Conservation (phyloP, 2,797 vertebrate species). For the Argya squamiceps region DNA sequence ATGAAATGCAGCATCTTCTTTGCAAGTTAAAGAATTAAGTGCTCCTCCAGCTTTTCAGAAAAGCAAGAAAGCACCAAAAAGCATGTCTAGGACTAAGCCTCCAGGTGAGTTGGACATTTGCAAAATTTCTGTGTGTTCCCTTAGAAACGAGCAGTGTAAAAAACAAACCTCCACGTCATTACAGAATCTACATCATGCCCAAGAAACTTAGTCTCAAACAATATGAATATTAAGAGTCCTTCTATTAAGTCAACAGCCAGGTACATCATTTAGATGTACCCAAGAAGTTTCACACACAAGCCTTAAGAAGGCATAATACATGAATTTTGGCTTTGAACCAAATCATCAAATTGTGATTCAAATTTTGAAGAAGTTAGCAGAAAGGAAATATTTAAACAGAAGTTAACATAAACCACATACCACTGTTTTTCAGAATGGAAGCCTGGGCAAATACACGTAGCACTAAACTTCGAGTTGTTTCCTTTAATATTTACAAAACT, state of each 20-base stretch:
- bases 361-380: not conserved
- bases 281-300: not conserved
- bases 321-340: not conserved
- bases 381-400: not conserved
- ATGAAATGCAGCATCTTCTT: not conserved
- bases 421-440: not conserved
- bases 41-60: not conserved
- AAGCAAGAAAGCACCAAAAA: not conserved
- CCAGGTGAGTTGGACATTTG: rapidly evolving
- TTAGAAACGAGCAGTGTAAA: not conserved
- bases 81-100: not conserved
- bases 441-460: not conserved
- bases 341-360: not conserved
- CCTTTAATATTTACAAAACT: slow-evolving; percentile 45
- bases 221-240: not conserved
- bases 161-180: not conserved
- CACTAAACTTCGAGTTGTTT: not conserved
- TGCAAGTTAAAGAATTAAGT: not conserved
- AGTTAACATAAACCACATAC: not conserved
- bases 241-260: not conserved
- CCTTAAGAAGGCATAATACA: not conserved
- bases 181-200: not conserved
- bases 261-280: not conserved
- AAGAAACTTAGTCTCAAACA: not conserved
- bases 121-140: not conserved